Evolutionary conservation across 1,140 invertebrate genomes (phyloP).

Genomic region (Leptoteleia sp.): DNA sequence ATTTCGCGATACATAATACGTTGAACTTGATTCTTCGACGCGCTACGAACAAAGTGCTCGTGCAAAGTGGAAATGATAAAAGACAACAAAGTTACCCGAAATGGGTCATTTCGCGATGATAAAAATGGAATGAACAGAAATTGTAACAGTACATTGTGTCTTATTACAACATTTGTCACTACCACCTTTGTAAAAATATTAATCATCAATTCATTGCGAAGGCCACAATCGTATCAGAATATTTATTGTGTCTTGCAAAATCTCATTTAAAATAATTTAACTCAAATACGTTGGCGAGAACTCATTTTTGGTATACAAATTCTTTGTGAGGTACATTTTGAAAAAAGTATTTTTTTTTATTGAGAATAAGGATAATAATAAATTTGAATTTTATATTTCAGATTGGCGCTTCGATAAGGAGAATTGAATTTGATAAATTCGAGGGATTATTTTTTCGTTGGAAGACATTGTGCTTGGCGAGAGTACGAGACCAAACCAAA

Average conservation of each 20-base stretch:
- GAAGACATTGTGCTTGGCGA: constrained; percentile 44
- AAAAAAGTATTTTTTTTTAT: not conserved
- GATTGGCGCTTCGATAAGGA: constrained; percentile 6
- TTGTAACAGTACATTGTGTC: too few species aligned
- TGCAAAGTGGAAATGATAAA: not conserved
- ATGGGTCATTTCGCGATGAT: too few species aligned
- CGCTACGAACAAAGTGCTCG: not conserved
- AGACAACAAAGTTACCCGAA: too few species aligned
- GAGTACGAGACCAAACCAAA: constrained; percentile 75
- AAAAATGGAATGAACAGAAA: too few species aligned
- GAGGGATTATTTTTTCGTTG: constrained; percentile 40
- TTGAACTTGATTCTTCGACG: constrained; percentile 27
- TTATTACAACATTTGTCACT: too few species aligned
- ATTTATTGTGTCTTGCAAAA: constrained; percentile 33
- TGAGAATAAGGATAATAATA: not conserved
- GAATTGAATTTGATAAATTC: constrained; percentile 2
- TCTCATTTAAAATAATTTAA: constrained; percentile 11
- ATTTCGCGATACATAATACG: constrained; percentile 38
- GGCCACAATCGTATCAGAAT: constrained; percentile 24
- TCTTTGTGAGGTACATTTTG: not conserved
- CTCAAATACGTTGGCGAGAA: not conserved
- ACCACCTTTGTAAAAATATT: not conserved
- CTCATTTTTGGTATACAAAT: constrained; percentile 24
- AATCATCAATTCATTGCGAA: constrained; percentile 7
- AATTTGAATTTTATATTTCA: not conserved